A percentile compares a stretch with the other conserved stretches of the same genome.
These are phyloP conservation scores for Vidua macroura DNA, from an alignment of 2,113 vertebrate species.

Conservation along the genomic window DNA sequence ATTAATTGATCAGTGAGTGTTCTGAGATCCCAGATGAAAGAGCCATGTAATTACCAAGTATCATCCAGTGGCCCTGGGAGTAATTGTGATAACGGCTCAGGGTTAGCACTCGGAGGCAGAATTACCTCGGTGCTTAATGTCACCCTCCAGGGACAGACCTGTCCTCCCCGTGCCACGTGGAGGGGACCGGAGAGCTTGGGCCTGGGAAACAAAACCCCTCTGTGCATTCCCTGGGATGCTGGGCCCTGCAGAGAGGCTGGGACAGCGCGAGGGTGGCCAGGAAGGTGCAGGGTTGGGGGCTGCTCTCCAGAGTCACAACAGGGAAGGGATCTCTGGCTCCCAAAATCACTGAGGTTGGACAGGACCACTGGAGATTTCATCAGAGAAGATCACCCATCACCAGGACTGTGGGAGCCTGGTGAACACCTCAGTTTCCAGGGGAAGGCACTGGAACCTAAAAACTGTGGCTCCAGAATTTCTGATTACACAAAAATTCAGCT, in stretches of 20 bases:
- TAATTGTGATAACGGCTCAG: background rate
- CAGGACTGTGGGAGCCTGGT: accelerated
- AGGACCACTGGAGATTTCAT: background rate
- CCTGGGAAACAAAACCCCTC: background rate
- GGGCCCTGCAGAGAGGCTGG: background rate
- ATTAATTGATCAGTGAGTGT: conserved; percentile 48
- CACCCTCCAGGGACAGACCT: background rate
- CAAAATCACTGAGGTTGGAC: background rate
- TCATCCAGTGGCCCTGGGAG: conserved; percentile 1
- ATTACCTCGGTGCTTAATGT: background rate
- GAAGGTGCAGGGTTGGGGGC: background rate
- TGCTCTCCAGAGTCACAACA: background rate
- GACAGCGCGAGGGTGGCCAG: accelerated
- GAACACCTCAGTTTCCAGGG: background rate
- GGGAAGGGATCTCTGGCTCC: accelerated
- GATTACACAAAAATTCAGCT: background rate
- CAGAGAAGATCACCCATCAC: background rate
- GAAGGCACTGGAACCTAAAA: background rate
- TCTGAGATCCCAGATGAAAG: conserved; percentile 29
- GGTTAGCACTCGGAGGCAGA: background rate
- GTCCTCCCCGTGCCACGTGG: background rate
- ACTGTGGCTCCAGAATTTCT: background rate
- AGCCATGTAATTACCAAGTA: background rate
- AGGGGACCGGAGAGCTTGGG: background rate
- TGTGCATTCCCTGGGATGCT: background rate